Percentiles rank a stretch among this genome's conserved stretches.
Evolutionary conservation across 2,797 vertebrate species (phyloP).

Genomic region (Orestias chungarensis): DNA sequence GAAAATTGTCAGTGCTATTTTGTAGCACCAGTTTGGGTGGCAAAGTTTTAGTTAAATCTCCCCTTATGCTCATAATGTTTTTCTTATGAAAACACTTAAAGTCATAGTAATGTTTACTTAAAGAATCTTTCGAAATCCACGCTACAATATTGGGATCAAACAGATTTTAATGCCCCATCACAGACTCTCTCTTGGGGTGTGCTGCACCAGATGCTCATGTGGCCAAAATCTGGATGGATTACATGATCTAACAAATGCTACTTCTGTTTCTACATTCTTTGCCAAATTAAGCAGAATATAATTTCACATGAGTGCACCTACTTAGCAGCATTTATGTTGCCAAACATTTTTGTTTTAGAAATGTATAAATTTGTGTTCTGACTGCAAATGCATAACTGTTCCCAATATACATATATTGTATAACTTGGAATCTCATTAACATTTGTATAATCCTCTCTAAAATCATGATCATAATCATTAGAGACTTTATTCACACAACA

Average conservation of each 20-base stretch:
- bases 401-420: not conserved
- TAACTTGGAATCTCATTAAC: not conserved
- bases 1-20: conserved; percentile 38
- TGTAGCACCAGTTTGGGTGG: conserved; percentile 7
- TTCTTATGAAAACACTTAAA: not conserved
- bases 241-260: conserved; percentile 77
- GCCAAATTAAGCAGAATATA: conserved; percentile 40
- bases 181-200: conserved; percentile 52
- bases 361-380: not conserved
- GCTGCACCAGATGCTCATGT: conserved; percentile 71
- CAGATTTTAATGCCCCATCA: not conserved
- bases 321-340: conserved; percentile 14
- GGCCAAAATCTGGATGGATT: conserved; percentile 75
- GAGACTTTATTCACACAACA: conserved; percentile 18
- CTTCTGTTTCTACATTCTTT: conserved; percentile 59
- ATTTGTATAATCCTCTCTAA: not conserved
- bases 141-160: not conserved
- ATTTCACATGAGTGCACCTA: conserved; percentile 20
- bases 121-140: not conserved
- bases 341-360: conserved; percentile 15
- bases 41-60: conserved; percentile 6
- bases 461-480: conserved; percentile 10
- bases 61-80: conserved; percentile 4
- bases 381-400: not conserved
- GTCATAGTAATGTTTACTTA: not conserved